A percentile compares a stretch with the other conserved stretches of the same genome.
Conservation (phyloP, 2,113 vertebrate species). For the Bubo scandiacus region DNA sequence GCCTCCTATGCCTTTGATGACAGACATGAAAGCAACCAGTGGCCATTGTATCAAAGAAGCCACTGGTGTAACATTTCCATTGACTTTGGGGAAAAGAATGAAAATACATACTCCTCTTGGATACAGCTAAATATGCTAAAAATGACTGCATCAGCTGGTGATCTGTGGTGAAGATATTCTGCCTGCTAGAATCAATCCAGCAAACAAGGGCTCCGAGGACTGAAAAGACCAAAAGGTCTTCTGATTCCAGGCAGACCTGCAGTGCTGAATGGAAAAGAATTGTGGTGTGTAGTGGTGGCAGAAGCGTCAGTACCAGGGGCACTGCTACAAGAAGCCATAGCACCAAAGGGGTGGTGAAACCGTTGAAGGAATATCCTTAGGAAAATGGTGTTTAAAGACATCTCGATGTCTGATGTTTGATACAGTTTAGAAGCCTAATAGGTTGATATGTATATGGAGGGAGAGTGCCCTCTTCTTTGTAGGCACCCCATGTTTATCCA, state of each 20-base stretch:
- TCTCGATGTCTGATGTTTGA: not conserved
- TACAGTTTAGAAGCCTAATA: fast-evolving
- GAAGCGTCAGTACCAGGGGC: not conserved
- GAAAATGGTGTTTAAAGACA: not conserved
- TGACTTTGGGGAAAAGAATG: not conserved
- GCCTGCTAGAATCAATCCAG: not conserved
- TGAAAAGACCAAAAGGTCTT: not conserved
- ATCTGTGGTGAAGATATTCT: not conserved
- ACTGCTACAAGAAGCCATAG: not conserved
- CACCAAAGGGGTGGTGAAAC: not conserved
- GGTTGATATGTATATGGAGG: not conserved
- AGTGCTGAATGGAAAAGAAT: not conserved
- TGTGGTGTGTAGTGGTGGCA: fast-evolving
- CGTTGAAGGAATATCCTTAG: too few relatives aligned
- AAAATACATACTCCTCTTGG: not conserved
- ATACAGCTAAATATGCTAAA: not conserved
- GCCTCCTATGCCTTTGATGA: not conserved
- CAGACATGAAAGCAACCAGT: not conserved
- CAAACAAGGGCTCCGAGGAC: not conserved
- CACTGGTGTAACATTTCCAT: too few relatives aligned
- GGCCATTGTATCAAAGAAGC: not conserved
- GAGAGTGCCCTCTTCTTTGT: not conserved
- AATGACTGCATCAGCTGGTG: not conserved
- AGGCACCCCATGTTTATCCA: not conserved
- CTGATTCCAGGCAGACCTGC: not conserved